Percentiles rank a stretch among this genome's conserved stretches.
These are phyloP conservation scores for Euwallacea similis DNA, from an alignment of 1,140 invertebrate genomes.

Conservation along the genomic window DNA sequence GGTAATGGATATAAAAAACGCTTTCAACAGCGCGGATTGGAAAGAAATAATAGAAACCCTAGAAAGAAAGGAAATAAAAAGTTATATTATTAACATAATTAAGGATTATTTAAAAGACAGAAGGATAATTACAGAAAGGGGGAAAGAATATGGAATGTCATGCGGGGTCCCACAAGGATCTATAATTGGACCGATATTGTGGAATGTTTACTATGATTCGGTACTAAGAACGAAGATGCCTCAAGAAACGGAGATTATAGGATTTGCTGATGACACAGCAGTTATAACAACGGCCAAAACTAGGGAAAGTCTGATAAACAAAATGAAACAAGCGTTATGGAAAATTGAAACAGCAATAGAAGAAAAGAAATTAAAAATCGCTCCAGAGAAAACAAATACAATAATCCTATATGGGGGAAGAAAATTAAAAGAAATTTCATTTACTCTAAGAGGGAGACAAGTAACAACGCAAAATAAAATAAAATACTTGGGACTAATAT, in stretches of 20 bases:
- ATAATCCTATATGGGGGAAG: background rate
- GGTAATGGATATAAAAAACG: background rate
- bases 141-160: background rate
- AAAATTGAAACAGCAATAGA: background rate
- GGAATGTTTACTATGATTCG: background rate
- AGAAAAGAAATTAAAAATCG: background rate
- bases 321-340: background rate
- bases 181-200: background rate
- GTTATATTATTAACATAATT: background rate
- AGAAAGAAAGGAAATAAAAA: background rate
- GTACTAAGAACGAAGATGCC: background rate
- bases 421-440: too few relatives aligned
- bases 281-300: background rate
- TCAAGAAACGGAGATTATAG: background rate
- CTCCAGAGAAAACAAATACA: background rate
- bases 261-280: conserved; percentile 11
- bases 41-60: background rate
- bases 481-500: background rate
- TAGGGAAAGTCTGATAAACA: too few relatives aligned
- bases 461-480: background rate
- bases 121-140: background rate
- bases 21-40: background rate
- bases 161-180: background rate
- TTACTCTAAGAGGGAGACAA: background rate
- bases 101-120: background rate